Evolutionary conservation across 1,140 invertebrate genomes (phyloP).

Genomic region (Ylistrum balloti): DNA sequence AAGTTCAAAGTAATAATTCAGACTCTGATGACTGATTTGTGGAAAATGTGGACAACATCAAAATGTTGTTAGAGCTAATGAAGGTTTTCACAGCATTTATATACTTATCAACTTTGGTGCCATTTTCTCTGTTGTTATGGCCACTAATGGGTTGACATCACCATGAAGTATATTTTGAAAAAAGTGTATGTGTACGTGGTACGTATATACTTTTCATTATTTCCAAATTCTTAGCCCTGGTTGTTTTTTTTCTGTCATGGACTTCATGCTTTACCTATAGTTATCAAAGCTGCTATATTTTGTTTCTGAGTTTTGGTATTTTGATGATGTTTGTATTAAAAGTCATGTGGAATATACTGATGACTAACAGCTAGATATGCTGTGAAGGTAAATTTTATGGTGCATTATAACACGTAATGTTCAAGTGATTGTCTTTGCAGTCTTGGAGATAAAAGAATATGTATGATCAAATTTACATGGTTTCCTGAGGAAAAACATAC

Average conservation of each 20-base stretch:
- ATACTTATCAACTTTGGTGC: conserved; percentile 40
- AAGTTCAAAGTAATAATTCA: background rate
- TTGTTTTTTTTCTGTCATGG: background rate
- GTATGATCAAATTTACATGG: too few species aligned
- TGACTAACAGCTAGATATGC: too few species aligned
- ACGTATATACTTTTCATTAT: too few species aligned
- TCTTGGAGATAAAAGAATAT: too few species aligned
- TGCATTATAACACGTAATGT: too few species aligned
- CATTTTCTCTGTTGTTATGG: conserved; percentile 41
- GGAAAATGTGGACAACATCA: conserved; percentile 16
- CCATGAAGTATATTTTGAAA: too few species aligned
- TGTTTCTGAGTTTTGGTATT: background rate
- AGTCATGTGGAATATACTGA: too few species aligned
- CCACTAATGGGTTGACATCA: conserved; percentile 45
- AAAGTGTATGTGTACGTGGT: too few species aligned
- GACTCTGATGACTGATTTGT: background rate
- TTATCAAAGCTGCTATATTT: background rate
- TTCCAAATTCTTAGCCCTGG: too few species aligned
- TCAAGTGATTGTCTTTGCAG: too few species aligned
- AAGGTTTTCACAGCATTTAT: conserved; percentile 12
- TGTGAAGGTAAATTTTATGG: too few species aligned
- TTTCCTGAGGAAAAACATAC: too few species aligned
- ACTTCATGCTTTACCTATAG: conserved; percentile 13
- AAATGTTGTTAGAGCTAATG: background rate
- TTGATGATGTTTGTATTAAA: background rate